These are phyloP conservation scores for Mormyrops boulengeri DNA, from an alignment of 2,797 vertebrate genomes.

Conservation along the genomic window DNA sequence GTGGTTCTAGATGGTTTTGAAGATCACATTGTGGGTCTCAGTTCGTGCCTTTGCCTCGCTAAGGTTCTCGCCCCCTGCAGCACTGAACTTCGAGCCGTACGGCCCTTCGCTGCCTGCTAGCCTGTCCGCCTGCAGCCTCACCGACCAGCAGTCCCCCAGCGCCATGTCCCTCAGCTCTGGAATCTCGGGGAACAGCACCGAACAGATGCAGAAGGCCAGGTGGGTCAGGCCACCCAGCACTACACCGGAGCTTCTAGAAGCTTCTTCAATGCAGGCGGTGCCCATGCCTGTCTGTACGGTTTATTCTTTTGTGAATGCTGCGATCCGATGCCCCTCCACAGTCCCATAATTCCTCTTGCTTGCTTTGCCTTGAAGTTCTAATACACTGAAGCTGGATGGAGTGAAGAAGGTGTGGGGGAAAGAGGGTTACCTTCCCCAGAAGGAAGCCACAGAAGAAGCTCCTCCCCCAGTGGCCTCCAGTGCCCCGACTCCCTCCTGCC, in stretches of 20 bases:
- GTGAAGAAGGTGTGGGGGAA: slow-evolving; percentile 87
- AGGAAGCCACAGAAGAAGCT: slow-evolving; percentile 53
- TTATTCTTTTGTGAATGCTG: not conserved
- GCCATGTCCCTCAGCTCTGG: slow-evolving; percentile 81
- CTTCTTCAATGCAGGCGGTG: not conserved
- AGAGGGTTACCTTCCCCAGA: slow-evolving; percentile 83
- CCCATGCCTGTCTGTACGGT: not conserved
- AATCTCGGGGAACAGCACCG: slow-evolving; percentile 77
- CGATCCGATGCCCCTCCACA: not conserved
- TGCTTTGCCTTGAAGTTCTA: slow-evolving; percentile 53
- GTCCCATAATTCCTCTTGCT: not conserved
- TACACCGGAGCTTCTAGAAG: not conserved
- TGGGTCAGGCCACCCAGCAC: slow-evolving; percentile 38
- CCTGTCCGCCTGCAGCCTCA: slow-evolving; percentile 67
- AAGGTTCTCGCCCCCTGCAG: slow-evolving; percentile 46
- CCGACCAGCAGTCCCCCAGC: slow-evolving; percentile 84
- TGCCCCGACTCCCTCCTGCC: slow-evolving; percentile 41
- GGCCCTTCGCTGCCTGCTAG: slow-evolving; percentile 75
- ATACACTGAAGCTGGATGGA: slow-evolving; percentile 77
- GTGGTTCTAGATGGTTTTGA: not conserved
- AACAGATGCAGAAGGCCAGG: slow-evolving; percentile 75
- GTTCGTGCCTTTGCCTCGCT: not conserved
- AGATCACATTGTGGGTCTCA: not conserved
- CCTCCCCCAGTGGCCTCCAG: slow-evolving; percentile 45
- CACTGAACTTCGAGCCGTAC: slow-evolving; percentile 87